Evolutionary conservation across 2,797 vertebrate genomes (phyloP).

Genomic region (Moxostoma hubbsi): DNA sequence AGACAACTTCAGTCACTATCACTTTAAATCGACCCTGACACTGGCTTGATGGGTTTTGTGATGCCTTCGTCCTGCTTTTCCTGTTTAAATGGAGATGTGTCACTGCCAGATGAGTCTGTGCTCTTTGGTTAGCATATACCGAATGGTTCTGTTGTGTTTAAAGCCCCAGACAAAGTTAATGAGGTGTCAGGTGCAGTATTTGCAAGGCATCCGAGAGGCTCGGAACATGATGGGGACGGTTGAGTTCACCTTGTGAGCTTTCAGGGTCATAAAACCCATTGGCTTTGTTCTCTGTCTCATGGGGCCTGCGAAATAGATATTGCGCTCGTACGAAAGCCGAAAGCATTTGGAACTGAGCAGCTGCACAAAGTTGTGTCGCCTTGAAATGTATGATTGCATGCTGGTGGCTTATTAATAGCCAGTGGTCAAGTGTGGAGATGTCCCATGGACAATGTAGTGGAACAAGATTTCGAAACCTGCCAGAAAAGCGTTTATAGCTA

Average conservation of each 20-base stretch:
- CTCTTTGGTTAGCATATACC: constrained; percentile 58
- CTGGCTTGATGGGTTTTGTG: constrained; percentile 56
- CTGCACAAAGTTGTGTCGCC: not conserved
- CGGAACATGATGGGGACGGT: constrained; percentile 47
- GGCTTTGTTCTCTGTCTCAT: constrained; percentile 40
- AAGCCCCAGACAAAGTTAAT: constrained; percentile 69
- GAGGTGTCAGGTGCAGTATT: constrained; percentile 69
- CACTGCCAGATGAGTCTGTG: constrained; percentile 44
- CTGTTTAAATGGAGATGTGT: constrained; percentile 5
- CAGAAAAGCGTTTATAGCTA: not conserved
- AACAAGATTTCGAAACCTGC: not conserved
- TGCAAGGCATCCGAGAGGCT: constrained; percentile 39
- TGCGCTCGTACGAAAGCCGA: not conserved
- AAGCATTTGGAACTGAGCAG: constrained; percentile 23
- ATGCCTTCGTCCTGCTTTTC: not conserved
- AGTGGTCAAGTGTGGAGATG: not conserved
- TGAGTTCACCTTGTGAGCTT: constrained; percentile 55
- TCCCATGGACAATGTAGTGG: not conserved
- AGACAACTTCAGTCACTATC: too few species aligned
- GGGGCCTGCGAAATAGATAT: constrained; percentile 22
- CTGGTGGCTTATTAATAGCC: not conserved
- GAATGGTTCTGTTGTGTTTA: constrained; percentile 66
- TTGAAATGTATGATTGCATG: not conserved
- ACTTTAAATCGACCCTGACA: constrained; percentile 48
- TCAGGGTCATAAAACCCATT: constrained; percentile 51